These are phyloP conservation scores for Synaphobranchus kaupii DNA, from an alignment of 2,797 vertebrate genomes.

Conservation along the genomic window DNA sequence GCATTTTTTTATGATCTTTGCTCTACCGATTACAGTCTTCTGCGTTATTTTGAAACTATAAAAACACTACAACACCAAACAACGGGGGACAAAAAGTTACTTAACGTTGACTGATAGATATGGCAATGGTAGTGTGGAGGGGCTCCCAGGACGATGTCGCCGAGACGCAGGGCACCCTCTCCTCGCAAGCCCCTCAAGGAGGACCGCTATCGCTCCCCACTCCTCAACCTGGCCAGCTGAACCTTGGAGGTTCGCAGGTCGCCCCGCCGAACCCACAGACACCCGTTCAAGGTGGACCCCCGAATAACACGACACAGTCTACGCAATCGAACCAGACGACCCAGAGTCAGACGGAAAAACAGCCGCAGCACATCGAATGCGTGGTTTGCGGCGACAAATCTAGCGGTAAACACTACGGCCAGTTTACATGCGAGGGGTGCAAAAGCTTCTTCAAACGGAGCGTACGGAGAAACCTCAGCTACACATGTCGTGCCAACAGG, in stretches of 20 bases:
- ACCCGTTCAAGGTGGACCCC: slow-evolving; percentile 79
- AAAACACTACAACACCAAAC: slow-evolving; percentile 70
- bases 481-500: slow-evolving; percentile 95
- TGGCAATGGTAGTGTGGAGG: slow-evolving; percentile 98
- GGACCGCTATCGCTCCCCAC: slow-evolving; percentile 72
- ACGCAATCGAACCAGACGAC: slow-evolving; percentile 71
- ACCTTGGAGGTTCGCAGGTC: slow-evolving; percentile 60
- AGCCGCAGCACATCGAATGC: slow-evolving; percentile 92
- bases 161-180: slow-evolving; percentile 84
- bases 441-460: slow-evolving; percentile 98
- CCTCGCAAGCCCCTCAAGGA: slow-evolving; percentile 84
- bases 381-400: slow-evolving; percentile 96
- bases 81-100: slow-evolving; percentile 96
- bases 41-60: slow-evolving; percentile 62
- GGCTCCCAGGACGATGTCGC: slow-evolving; percentile 88
- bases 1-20: slow-evolving; percentile 51
- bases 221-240: slow-evolving; percentile 66
- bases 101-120: slow-evolving; percentile 83
- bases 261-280: slow-evolving; percentile 79
- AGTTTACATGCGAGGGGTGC: slow-evolving; percentile 97
- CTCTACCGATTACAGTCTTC: slow-evolving; percentile 55
- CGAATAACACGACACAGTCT: slow-evolving; percentile 76
- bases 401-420: slow-evolving; percentile 96
- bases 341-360: slow-evolving; percentile 75
- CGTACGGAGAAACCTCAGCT: slow-evolving; percentile 91